phyloP scores from a whole-genome alignment of 2,888 invertebrate species.

The Seira ritae region DNA sequence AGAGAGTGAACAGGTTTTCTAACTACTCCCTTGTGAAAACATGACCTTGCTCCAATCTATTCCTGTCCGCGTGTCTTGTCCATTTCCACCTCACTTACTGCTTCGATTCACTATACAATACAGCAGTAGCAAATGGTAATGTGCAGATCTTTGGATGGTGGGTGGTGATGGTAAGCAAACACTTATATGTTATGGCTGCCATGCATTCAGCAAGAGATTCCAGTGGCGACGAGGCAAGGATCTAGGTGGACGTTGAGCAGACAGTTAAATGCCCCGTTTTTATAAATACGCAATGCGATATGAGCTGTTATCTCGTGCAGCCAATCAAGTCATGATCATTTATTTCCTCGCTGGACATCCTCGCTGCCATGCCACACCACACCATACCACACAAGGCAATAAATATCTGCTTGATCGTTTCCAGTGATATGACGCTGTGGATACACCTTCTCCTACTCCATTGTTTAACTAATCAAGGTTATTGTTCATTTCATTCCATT shows the following conservation, averaged over 20 bases:
- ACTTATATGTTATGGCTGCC: no score
- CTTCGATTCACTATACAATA: no score
- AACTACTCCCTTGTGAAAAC: conserved; percentile 20
- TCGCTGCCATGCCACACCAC: not conserved
- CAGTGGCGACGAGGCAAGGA: not conserved
- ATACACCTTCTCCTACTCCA: not conserved
- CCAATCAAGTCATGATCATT: conserved; percentile 10
- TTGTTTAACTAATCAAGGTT: conserved; percentile 21
- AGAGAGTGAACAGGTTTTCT: conserved; percentile 12
- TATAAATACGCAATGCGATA: conserved; percentile 24
- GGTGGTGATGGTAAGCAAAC: conserved; percentile 4
- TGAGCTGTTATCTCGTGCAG: conserved; percentile 8
- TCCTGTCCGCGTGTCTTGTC: not conserved
- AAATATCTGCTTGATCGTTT: conserved; percentile 14
- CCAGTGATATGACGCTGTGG: not conserved
- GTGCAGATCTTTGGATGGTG: no score
- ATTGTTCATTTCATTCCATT: not conserved
- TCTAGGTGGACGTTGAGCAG: conserved; percentile 2
- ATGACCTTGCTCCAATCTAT: conserved; percentile 23
- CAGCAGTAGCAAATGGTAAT: no score
- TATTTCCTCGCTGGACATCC: conserved; percentile 17
- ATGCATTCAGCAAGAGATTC: no score
- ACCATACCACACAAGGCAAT: not conserved
- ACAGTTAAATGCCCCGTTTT: not conserved
- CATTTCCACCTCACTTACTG: not conserved